Evolutionary conservation across 2,797 vertebrate genomes (phyloP).

Genomic region (Acridotheres tristis): DNA sequence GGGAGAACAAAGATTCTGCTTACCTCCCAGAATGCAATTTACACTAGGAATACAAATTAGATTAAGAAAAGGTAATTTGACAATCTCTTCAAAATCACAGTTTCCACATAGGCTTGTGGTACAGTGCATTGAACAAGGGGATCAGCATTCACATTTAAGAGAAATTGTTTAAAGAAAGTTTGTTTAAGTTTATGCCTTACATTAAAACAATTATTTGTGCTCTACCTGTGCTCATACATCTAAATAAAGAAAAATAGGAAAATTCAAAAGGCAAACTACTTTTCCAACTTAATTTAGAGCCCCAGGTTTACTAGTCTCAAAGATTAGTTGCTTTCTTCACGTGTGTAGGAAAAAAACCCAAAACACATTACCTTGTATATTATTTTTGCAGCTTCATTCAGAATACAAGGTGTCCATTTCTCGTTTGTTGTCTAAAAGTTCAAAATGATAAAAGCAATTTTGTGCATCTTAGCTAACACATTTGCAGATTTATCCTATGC

Average conservation of each 20-base stretch:
- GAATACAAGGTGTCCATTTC: constrained; percentile 89
- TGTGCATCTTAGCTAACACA: neutral
- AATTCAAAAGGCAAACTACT: neutral
- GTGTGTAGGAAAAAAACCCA: neutral
- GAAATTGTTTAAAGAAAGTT: neutral
- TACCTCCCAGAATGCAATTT: neutral
- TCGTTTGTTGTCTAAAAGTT: constrained; percentile 88
- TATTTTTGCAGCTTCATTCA: constrained; percentile 92
- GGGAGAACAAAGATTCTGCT: neutral
- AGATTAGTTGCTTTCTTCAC: neutral
- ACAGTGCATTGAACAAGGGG: neutral
- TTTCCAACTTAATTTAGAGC: neutral
- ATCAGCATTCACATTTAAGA: neutral
- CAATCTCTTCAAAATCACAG: neutral
- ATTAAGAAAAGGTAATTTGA: neutral
- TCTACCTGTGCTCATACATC: neutral
- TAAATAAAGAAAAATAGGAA: neutral
- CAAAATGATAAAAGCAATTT: neutral
- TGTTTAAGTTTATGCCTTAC: neutral
- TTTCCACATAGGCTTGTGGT: neutral
- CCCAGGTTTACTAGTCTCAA: neutral
- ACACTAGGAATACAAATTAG: neutral
- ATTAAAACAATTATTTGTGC: neutral
- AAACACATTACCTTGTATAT: constrained; percentile 90
- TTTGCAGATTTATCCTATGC: neutral